These are phyloP conservation scores for Eueremaeus valkanovi DNA, from an alignment of 2,888 invertebrate genomes.

Conservation along the genomic window DNA sequence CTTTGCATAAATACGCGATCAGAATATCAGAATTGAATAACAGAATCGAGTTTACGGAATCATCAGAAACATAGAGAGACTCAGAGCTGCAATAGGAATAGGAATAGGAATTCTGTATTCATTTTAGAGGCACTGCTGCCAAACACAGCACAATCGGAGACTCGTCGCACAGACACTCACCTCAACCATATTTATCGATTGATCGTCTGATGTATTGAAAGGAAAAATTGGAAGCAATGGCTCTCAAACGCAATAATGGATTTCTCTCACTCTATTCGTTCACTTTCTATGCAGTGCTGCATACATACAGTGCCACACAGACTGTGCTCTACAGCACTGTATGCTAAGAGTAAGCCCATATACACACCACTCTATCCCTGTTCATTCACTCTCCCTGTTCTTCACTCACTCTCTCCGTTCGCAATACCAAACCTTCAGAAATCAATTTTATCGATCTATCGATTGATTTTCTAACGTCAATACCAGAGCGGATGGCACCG, in stretches of 20 bases:
- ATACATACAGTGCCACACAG: neutral
- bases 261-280: neutral
- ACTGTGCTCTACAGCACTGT: too few species aligned
- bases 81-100: neutral
- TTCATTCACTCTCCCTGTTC: too few species aligned
- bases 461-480: conserved; percentile 34
- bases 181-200: conserved; percentile 33
- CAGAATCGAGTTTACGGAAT: too few species aligned
- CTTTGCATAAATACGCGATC: neutral
- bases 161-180: neutral
- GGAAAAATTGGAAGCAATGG: conserved; percentile 28
- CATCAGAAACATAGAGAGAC: neutral
- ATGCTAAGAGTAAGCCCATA: too few species aligned
- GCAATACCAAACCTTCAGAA: conserved; percentile 18
- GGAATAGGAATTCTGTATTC: neutral
- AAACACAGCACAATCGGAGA: neutral
- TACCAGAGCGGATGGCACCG: conserved; percentile 16
- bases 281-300: neutral
- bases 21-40: neutral
- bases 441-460: conserved; percentile 28
- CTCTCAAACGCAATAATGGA: conserved; percentile 21
- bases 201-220: conserved; percentile 32
- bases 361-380: too few species aligned
- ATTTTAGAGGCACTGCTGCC: neutral
- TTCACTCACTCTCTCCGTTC: neutral